Evolutionary conservation across 2,888 invertebrate genomes (phyloP).

Genomic region (Coelopa pilipes): DNA sequence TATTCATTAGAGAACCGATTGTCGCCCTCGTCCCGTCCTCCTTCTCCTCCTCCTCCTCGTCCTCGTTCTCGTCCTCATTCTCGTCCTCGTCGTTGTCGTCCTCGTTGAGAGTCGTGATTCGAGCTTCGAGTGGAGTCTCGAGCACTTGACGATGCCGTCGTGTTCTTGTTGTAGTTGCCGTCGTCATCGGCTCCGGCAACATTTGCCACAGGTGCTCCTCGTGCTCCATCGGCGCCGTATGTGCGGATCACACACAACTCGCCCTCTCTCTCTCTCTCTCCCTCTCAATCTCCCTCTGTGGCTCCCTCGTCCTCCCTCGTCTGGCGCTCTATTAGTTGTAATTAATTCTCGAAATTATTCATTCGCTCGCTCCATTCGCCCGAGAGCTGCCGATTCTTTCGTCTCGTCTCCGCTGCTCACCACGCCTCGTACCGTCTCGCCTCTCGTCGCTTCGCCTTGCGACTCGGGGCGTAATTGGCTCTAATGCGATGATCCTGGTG

Average conservation of each 20-base stretch:
- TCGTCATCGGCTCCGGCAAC: neutral
- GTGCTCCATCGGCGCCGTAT: too few species aligned
- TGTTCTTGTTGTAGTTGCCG: neutral
- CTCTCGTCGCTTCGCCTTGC: neutral
- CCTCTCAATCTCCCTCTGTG: neutral
- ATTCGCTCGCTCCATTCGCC: constrained; percentile 15
- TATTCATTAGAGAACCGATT: constrained; percentile 49
- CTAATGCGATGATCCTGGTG: constrained; percentile 16
- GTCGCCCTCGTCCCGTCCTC: constrained; percentile 5
- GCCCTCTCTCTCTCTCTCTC: neutral
- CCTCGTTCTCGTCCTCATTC: neutral
- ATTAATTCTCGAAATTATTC: constrained; percentile 41
- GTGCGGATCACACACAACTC: too few species aligned
- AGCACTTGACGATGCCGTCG: neutral
- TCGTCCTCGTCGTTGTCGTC: constrained; percentile 21
- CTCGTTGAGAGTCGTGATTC: constrained; percentile 15
- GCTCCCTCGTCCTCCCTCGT: neutral
- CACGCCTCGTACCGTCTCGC: neutral
- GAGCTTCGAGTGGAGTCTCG: neutral
- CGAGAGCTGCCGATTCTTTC: constrained; percentile 12
- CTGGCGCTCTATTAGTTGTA: constrained; percentile 29
- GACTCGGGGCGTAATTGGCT: constrained; percentile 15
- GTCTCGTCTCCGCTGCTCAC: neutral
- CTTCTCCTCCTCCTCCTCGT: constrained; percentile 13
- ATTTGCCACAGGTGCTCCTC: neutral